phyloP scores from a whole-genome alignment of 2,888 invertebrate genomes.

The Thera obeliscata region DNA sequence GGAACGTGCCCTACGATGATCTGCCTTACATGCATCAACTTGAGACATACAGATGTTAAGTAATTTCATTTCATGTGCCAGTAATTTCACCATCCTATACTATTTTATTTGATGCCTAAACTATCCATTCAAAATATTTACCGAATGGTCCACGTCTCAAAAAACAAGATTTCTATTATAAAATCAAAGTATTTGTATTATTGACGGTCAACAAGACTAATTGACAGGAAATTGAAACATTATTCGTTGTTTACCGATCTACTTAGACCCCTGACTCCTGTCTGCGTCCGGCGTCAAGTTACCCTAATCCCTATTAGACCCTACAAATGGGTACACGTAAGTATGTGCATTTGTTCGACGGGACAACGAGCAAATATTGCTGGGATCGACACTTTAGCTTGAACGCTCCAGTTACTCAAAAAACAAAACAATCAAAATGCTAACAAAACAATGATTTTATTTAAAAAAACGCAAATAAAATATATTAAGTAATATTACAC shows the following conservation, averaged over 20 bases:
- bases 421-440: too few relatives aligned
- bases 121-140: too few relatives aligned
- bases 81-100: too few relatives aligned
- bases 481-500: too few relatives aligned
- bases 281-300: constrained; percentile 37
- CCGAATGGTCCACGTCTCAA: neutral
- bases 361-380: constrained; percentile 22
- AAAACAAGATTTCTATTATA: neutral
- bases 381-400: neutral
- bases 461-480: too few relatives aligned
- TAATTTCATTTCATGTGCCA: too few relatives aligned
- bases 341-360: constrained; percentile 5
- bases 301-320: constrained; percentile 11
- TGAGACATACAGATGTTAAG: too few relatives aligned
- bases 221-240: constrained; percentile 75
- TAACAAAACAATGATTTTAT: too few relatives aligned
- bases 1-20: too few relatives aligned
- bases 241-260: constrained; percentile 58
- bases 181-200: constrained; percentile 18
- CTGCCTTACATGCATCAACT: too few relatives aligned
- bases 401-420: too few relatives aligned
- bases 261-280: constrained; percentile 51
- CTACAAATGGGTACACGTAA: constrained; percentile 31
- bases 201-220: constrained; percentile 54
- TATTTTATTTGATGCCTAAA: too few relatives aligned